phyloP scores from a whole-genome alignment of 2,797 vertebrate genomes.

The Tiaroga cobitis region DNA sequence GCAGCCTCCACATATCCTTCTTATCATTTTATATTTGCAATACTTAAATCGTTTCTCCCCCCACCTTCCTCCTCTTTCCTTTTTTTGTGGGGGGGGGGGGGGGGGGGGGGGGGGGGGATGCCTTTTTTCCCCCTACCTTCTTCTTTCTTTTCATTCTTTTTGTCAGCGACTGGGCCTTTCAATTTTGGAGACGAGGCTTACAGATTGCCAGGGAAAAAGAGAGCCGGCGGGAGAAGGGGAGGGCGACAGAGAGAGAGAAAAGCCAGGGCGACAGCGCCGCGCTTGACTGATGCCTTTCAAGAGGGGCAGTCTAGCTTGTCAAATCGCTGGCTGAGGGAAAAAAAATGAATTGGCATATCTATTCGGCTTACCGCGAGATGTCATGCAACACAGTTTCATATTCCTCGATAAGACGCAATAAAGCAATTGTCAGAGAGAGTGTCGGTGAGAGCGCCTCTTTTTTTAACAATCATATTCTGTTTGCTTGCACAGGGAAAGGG shows the following conservation, averaged over 20 bases:
- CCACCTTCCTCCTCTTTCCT: slow-evolving; percentile 27
- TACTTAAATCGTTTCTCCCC: slow-evolving; percentile 76
- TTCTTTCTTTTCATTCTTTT: slow-evolving; percentile 76
- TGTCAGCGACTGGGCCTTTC: slow-evolving; percentile 82
- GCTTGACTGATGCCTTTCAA: slow-evolving; percentile 99
- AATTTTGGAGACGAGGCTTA: slow-evolving; percentile 80
- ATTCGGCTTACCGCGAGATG: slow-evolving; percentile 88
- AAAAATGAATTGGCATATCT: slow-evolving; percentile 97
- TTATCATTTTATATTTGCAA: slow-evolving; percentile 88
- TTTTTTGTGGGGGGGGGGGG: not conserved
- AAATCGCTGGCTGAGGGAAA: slow-evolving; percentile 83
- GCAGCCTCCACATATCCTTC: slow-evolving; percentile 84
- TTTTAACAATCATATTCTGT: slow-evolving; percentile 54
- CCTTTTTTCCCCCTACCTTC: slow-evolving; percentile 54
- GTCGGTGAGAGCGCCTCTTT: slow-evolving; percentile 65
- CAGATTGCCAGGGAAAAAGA: slow-evolving; percentile 74
- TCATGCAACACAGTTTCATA: slow-evolving; percentile 93
- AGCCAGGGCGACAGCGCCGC: slow-evolving; percentile 75
- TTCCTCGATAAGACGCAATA: slow-evolving; percentile 94
- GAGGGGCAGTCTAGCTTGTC: slow-evolving; percentile 99
- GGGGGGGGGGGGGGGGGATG: slow-evolving; percentile 22
- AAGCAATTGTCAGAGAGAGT: slow-evolving; percentile 91
- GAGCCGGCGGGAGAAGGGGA: slow-evolving; percentile 68
- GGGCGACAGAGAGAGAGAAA: slow-evolving; percentile 67
- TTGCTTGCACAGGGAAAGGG: slow-evolving; percentile 36